Base-by-base conservation (phyloP, 2,888 invertebrate genomes). In the Pasiphila rectangulata region DNA sequence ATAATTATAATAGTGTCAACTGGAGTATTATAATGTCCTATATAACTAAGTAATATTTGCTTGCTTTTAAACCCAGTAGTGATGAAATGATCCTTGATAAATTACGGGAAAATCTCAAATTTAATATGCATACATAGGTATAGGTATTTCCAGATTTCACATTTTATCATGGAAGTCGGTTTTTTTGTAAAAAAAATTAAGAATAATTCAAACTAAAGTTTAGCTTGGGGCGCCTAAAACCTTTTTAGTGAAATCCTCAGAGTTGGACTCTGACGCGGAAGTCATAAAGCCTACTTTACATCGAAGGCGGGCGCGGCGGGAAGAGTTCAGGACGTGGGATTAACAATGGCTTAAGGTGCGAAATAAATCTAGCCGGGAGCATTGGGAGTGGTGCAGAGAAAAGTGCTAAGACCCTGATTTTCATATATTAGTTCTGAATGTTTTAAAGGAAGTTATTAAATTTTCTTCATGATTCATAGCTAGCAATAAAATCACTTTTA, bases 261-360 rank as follows among this genome's bases (percentile, higher is more conserved):
- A 6, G 17, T 32, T 32, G 16, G 32, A 19, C 32, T 32, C 10
- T 32, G 17, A 17, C 17, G n/a, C 32, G 16, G 16, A 2, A 6
- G 16, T 4, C 4, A 12, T 40, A 46, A 41, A 15, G 24, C 13
- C 36, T 25, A 20, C 20, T 37, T 42, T 37, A 16, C 37, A 24
- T 21, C 21, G 12, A 15, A 3, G 37, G 17, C 19, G n/a, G 7
- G 4, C 13, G 13, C 0, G 5, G 15, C 12, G 25, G 23, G 30
- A 21, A 27, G 42, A 52, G 47, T 42, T 46, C 43, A 43, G 35
- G 32, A 19, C 32, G 45, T 10, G 17, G 48, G 55, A 57, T 57
- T 55, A 57, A 55, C 57, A 51, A 38, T 38, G 50, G 48, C 51
- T 54, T 55, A 52, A 54, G 57, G 57, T 55, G 55, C 19, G 44